Evolutionary conservation across 2,888 invertebrate genomes (phyloP), one percentile per base, ranked within the genome.

Genomic region (Digitonthophagus gazella): DNA sequence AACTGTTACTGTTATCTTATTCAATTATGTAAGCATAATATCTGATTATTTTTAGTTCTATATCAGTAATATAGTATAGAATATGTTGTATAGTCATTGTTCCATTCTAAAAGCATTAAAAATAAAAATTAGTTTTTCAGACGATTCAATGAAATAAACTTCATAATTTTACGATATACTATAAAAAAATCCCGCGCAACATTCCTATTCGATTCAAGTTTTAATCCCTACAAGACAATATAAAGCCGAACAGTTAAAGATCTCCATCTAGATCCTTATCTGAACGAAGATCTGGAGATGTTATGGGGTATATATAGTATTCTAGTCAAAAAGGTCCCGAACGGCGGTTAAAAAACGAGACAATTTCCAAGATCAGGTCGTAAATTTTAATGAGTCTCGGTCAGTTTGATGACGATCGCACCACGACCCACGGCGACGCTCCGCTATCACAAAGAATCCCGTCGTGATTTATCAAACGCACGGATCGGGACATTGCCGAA

Each of bases 401-500:
- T 44, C 28, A 44, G 28, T 44, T 8, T 44, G 6, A 8, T 44
- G 28, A 44, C 28, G 28, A 44, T 11, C 28, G n/a, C n/a, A n/a
- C n/a, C n/a, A n/a, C n/a, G n/a, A n/a, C n/a, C n/a, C n/a, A n/a
- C n/a, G n/a, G n/a, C n/a, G n/a, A n/a, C n/a, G n/a, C n/a, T n/a
- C n/a, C n/a, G n/a, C n/a, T 44, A 44, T 44, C 28, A 44, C 66
- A 18, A 54, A 61, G 63, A 22, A 64, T 75, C 77, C 77, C 71
- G 72, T 73, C 71, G 77, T 71, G 75, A 63, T 71, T 78, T 78
- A 79, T 79, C 79, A 71, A 75, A 75, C 75, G 71, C 71, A 68
- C 75, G 71, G 72, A 75, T 74, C 74, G 67, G 64, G 76, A 78
- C 78, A 78, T 72, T 72, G 71, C 74, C 72, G 77, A 78, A 76